phyloP scores from a whole-genome alignment of 2,888 invertebrate species.

The Caenorhabditis sp. region DNA sequence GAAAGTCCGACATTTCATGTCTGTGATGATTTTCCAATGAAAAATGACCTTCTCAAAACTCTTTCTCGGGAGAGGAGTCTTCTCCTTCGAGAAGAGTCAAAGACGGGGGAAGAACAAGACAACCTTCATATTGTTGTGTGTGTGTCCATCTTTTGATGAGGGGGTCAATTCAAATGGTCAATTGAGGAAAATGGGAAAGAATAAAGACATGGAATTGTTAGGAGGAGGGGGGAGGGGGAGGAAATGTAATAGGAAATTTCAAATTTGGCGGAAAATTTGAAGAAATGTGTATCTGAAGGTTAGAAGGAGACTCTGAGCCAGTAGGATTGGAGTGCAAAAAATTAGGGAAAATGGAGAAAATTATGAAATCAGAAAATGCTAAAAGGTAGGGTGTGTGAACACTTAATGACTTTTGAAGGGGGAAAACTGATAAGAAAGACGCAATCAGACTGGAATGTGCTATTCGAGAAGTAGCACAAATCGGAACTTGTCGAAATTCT shows the following conservation, averaged over 20 bases:
- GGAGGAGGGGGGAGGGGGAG: neutral
- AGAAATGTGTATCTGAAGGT: neutral
- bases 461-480: too few species aligned
- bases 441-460: too few species aligned
- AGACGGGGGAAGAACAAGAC: neutral
- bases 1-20: neutral
- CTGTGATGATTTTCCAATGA: neutral
- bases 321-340: neutral
- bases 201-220: slow-evolving; percentile 14
- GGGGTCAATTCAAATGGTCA: slow-evolving; percentile 37
- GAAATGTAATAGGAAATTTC: neutral
- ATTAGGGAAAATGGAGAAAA: too few species aligned
- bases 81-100: neutral
- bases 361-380: too few species aligned
- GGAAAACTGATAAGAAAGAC: too few species aligned
- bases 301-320: neutral
- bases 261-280: slow-evolving; percentile 4
- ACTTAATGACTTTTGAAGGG: too few species aligned
- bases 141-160: neutral
- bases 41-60: neutral
- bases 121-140: slow-evolving; percentile 24
- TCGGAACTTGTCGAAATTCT: too few species aligned
- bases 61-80: neutral
- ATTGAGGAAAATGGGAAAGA: slow-evolving; percentile 30
- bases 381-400: too few species aligned